Conservation (phyloP, 2,797 vertebrate genomes). For the Cynodonichthys magdalenae region DNA sequence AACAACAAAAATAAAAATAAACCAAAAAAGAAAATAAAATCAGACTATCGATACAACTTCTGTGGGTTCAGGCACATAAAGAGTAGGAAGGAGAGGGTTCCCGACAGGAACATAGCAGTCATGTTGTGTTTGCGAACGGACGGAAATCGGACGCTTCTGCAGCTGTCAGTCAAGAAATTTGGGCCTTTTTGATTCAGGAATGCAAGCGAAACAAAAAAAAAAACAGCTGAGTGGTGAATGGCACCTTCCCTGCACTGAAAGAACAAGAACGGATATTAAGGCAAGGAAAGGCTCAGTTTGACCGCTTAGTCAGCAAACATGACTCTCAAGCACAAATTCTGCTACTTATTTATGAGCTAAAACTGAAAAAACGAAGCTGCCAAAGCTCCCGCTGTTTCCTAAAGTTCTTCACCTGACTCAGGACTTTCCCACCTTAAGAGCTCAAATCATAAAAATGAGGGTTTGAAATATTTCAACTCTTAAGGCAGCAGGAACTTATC, state of each 20-base stretch:
- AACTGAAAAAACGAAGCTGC: conserved; percentile 31
- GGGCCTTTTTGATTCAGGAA: conserved; percentile 35
- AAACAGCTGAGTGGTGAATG: conserved; percentile 38
- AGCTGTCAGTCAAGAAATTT: conserved; percentile 18
- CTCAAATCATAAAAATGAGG: conserved; percentile 14
- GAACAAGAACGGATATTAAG: conserved; percentile 40
- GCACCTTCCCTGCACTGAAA: conserved; percentile 33
- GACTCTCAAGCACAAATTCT: conserved; percentile 23
- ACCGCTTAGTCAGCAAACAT: conserved; percentile 28
- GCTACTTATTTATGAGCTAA: conserved; percentile 8
- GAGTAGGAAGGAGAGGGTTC: conserved; percentile 55
- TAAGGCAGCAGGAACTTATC: conserved; percentile 30
- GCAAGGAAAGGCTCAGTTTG: conserved; percentile 41
- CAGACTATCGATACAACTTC: conserved; percentile 74
- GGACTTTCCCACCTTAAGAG: conserved; percentile 13
- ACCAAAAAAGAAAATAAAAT: neutral
- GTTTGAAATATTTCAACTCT: conserved; percentile 24
- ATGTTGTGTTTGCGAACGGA: conserved; percentile 64
- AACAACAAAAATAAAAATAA: conserved; percentile 51
- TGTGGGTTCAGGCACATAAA: conserved; percentile 79
- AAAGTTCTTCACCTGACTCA: neutral
- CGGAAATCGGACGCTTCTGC: conserved; percentile 15
- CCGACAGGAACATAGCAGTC: conserved; percentile 46
- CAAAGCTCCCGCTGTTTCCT: conserved; percentile 19
- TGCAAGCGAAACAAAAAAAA: conserved; percentile 37